Evolutionary conservation across 2,888 invertebrate species (phyloP), one percentile per base, ranked within the genome.

Genomic region (Ectemnius lituratus): DNA sequence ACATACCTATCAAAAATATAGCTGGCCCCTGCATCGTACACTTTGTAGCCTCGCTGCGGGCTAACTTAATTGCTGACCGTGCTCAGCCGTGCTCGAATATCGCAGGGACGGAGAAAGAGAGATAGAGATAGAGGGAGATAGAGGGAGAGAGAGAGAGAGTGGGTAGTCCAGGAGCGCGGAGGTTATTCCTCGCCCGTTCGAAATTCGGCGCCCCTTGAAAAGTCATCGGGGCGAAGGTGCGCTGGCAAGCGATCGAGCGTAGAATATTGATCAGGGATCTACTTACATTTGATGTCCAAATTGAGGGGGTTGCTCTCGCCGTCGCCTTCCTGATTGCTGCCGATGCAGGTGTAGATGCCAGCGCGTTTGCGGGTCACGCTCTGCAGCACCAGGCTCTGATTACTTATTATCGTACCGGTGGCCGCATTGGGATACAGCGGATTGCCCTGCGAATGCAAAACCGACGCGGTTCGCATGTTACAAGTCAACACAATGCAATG

Each of bases 371-470:
- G 93, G 79, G 94, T 94, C 76, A 97, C 96, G 82, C 94, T 95
- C 91, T 97, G 97, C 84, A 97, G 93, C n/a, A 97, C 97, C 73
- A 97, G 92, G 88, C 96, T 97, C 91, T 97, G 97, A 91, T 97
- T 97, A 90, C 96, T 96, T 72, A 97, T 95, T 82, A 97, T 96
- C 69, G 96, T 94, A 56, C 97, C 97, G 5, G 94, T 94, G 70
- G 94, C 94, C 2, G 94, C 93, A 88, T 97, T 97, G 91, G 96
- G 96, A 87, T 94, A 94, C 86, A 97, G 93, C 86, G 95, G 94
- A 86, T 94, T 93, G 28, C 94, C 95, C 97, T 97, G 92, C 58
- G 65, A 61, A 80, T 11, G 64, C 52, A 45, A 71, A 72, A 81
- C 73, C 63, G 49, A 57, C 71, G 59, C 56, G 47, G 52, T 28